Evolutionary conservation across 2,113 vertebrate genomes (phyloP).

Genomic region (Delphinapterus leucas): DNA sequence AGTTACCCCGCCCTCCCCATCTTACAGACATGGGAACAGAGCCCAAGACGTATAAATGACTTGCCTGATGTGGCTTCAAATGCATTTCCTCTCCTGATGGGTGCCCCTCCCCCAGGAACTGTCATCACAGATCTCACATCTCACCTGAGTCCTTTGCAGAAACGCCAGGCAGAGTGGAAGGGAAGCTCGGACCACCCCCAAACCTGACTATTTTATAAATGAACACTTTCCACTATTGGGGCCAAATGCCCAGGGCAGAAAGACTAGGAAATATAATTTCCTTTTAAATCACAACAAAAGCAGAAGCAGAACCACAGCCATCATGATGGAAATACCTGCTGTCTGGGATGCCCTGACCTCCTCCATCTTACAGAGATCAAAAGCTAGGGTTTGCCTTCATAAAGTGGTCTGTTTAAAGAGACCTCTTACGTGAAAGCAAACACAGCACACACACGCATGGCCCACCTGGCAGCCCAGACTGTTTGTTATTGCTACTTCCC

Average conservation of each 20-base stretch:
- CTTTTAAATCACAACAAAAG: not conserved
- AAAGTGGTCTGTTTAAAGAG: not conserved
- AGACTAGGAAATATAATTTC: fast-evolving
- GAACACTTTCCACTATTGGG: fast-evolving
- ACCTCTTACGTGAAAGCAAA: fast-evolving
- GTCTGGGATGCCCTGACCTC: fast-evolving
- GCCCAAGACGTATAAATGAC: fast-evolving
- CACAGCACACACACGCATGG: fast-evolving
- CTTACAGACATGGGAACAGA: not conserved
- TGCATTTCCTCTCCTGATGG: not conserved
- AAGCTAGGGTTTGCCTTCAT: fast-evolving
- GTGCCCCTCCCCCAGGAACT: not conserved
- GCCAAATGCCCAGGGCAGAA: not conserved
- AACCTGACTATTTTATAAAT: fast-evolving
- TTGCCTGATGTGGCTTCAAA: not conserved
- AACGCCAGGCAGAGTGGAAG: too few species aligned
- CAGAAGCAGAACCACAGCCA: fast-evolving
- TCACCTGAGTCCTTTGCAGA: not conserved
- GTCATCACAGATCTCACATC: fast-evolving
- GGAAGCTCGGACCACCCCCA: fast-evolving
- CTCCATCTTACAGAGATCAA: fast-evolving
- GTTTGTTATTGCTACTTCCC: fast-evolving
- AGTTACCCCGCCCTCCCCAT: fast-evolving
- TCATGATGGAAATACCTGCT: not conserved
- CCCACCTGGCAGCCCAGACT: fast-evolving